Evolutionary conservation across 1,140 invertebrate genomes (phyloP).

Genomic region (Octopus sinensis): DNA sequence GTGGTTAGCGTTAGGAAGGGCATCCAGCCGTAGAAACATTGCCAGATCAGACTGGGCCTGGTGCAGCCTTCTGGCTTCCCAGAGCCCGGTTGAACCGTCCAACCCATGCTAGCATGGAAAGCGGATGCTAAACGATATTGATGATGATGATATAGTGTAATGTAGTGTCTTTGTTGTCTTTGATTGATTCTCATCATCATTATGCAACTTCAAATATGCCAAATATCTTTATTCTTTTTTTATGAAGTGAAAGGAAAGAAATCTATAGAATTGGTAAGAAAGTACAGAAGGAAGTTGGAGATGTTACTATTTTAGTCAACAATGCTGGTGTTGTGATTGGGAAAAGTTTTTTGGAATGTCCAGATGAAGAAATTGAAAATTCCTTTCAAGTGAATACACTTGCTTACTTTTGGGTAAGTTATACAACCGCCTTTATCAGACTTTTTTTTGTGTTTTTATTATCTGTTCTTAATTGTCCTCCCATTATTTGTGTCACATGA

Average conservation of each 20-base stretch:
- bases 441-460: background rate
- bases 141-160: no score
- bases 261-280: conserved; percentile 76
- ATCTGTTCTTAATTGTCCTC: background rate
- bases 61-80: no score
- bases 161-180: no score
- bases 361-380: conserved; percentile 67
- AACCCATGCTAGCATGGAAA: no score
- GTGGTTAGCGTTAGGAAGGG: no score
- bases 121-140: no score
- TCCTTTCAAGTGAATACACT: conserved; percentile 66
- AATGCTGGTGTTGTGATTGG: conserved; percentile 89
- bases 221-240: background rate
- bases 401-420: conserved; percentile 67
- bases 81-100: no score
- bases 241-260: conserved; percentile 69
- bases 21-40: no score
- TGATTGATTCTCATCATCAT: no score
- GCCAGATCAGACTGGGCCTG: no score
- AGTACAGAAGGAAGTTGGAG: conserved; percentile 69
- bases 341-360: conserved; percentile 74
- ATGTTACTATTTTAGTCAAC: conserved; percentile 84
- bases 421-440: background rate
- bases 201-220: no score
- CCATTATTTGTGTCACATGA: background rate